Evolutionary conservation across 2,797 vertebrate genomes (phyloP), one percentile per base, ranked within the genome.

Genomic region (Dermochelys coriacea): DNA sequence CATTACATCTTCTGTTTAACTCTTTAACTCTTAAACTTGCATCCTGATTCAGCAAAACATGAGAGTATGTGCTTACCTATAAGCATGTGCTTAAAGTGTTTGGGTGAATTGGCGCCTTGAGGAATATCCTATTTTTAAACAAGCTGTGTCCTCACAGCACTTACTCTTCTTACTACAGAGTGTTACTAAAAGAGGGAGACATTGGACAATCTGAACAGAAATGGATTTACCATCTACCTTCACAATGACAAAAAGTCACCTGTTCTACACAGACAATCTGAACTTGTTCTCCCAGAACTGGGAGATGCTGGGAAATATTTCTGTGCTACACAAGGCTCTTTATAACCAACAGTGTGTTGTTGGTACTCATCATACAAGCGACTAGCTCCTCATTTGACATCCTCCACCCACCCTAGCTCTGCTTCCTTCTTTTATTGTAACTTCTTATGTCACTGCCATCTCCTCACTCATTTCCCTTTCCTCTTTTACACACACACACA

Each of bases 401-500:
- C 54, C 75, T 75, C 85, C 80, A 27, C 82, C 34, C n/a, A 37
- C n/a, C 31, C 9, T 18, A 1, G 12, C 37, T 64, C 41, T 15
- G 71, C 75, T 37, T 89, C 3, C 6, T 31, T 37, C 5, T 41
- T 52, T 61, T 23, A 37, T 3, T 1, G 0, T 8, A 89, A 49
- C 74, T 59, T 85, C 34, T 47, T 29, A 21, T 85, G 16, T 45
- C 55, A 89, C 87, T 37, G 11, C 8, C 82, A 12, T 47, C 61
- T 64, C 1, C 0, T 59, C 34, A 68, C 16, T 82, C 0, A 47
- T 86, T 85, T 89, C 71, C 45, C 37, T 91, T 52, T 83, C 41
- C 12, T 89, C 50, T 37, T 91, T 86, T 84, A 85, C 21, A 84
- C 89, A 84, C 89, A 54, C 45, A 91, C 89, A 78, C 8, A 84